phyloP scores from a whole-genome alignment of 2,797 vertebrate genomes.

The Microctenopoma lineatum region DNA sequence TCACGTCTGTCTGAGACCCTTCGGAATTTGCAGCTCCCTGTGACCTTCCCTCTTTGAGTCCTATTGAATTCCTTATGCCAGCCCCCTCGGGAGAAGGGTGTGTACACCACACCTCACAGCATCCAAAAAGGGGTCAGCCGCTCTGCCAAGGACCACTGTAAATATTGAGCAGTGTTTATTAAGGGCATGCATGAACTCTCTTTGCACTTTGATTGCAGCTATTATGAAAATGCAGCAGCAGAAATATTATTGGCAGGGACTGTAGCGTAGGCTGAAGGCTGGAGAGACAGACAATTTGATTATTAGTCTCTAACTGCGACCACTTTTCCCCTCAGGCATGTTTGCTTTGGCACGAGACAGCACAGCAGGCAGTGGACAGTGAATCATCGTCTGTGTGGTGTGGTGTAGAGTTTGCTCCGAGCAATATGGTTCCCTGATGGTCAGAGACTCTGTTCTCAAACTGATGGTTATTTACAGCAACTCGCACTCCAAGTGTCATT shows the following conservation, averaged over 20 bases:
- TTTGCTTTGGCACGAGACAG: constrained; percentile 60
- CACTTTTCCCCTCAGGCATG: constrained; percentile 55
- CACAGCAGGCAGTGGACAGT: constrained; percentile 20
- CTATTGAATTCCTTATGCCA: constrained; percentile 56
- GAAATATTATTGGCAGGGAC: constrained; percentile 72
- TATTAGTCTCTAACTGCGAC: constrained; percentile 67
- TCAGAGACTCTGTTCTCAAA: background rate
- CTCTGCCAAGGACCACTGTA: constrained; percentile 60
- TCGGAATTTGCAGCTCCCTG: constrained; percentile 61
- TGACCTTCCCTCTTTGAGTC: constrained; percentile 46
- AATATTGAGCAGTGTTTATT: constrained; percentile 69
- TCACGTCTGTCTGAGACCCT: constrained; percentile 53
- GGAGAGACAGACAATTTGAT: constrained; percentile 64
- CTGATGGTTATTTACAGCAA: constrained; percentile 10
- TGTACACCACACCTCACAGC: constrained; percentile 38
- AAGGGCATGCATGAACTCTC: constrained; percentile 65
- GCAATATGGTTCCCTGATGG: constrained; percentile 5
- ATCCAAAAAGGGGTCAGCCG: constrained; percentile 22
- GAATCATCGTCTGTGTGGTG: constrained; percentile 16
- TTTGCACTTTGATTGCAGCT: constrained; percentile 73
- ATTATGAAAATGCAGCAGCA: constrained; percentile 68
- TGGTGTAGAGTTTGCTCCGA: constrained; percentile 5
- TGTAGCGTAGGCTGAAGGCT: constrained; percentile 25
- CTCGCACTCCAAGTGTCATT: background rate
- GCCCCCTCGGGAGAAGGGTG: constrained; percentile 37